Evolutionary conservation across 2,888 invertebrate genomes (phyloP).

Genomic region (Protodeltote pygarga): DNA sequence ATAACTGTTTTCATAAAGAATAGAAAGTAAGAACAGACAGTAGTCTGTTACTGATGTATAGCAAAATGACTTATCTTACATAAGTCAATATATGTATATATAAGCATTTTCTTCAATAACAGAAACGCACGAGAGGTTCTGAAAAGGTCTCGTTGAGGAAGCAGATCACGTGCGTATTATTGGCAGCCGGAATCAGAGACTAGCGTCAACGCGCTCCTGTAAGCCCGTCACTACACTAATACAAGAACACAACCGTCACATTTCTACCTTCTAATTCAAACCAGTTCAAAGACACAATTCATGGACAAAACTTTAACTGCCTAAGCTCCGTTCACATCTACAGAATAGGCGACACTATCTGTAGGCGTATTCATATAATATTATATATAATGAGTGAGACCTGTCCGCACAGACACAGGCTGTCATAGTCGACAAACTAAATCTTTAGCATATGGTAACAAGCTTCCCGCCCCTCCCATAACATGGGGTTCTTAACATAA

Average conservation of each 20-base stretch:
- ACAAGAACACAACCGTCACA: conserved; percentile 39
- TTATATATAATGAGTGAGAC: too few relatives aligned
- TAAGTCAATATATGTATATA: conserved; percentile 50
- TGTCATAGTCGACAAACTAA: too few relatives aligned
- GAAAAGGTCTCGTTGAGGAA: conserved; percentile 57
- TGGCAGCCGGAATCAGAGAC: conserved; percentile 78
- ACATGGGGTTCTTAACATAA: too few relatives aligned
- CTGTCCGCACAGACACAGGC: too few relatives aligned
- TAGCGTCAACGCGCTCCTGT: conserved; percentile 64
- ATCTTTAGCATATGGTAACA: too few relatives aligned
- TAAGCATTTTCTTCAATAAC: conserved; percentile 69
- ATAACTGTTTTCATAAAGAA: too few relatives aligned
- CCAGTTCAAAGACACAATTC: conserved; percentile 11
- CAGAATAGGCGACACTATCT: too few relatives aligned
- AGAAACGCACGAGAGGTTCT: conserved; percentile 55
- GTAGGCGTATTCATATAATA: too few relatives aligned
- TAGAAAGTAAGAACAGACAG: not conserved
- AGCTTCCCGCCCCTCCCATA: too few relatives aligned
- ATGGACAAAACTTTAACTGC: not conserved
- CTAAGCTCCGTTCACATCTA: too few relatives aligned
- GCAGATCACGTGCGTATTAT: conserved; percentile 80
- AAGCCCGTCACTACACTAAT: conserved; percentile 48
- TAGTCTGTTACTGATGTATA: conserved; percentile 30
- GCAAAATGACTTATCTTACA: conserved; percentile 56
- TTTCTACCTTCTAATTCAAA: conserved; percentile 17